Base-by-base conservation (phyloP, 2,797 vertebrate genomes). In the Poeciliopsis infans region DNA sequence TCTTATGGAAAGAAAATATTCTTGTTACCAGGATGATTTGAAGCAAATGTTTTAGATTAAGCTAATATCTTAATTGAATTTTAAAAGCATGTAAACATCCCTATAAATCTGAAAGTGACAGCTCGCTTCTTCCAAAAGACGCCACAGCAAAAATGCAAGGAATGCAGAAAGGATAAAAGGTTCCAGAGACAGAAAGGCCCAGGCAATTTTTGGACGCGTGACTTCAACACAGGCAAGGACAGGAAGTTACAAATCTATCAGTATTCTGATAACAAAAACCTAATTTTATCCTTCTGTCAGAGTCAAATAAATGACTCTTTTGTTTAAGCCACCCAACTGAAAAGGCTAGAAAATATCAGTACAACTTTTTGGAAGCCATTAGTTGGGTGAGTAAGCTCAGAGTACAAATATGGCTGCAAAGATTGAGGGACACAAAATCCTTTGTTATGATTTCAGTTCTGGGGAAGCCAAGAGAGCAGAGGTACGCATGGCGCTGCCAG, bases 391-490 rank as follows among this genome's bases (percentile, higher is more conserved):
- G 76, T 12, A 39, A 18, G 36, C 28, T 23, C 2, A 59, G 68
- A 78, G 82, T 59, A 85, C 72, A 89, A 85, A 88, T 85, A 86
- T 85, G 78, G 77, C 82, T 85, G 81, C 74, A 82, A 80, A 81
- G 74, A 5, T 79, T 59, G 68, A 53, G 51, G 78, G 80, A 74
- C 82, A 85, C 77, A 7, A 92, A 93, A 87, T 87, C 87, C 68
- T 92, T 92, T 93, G 86, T 91, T 90, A 82, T 87, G 83, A 84
- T 88, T 92, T 89, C 79, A 82, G 77, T 72, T 80, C 45, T 80
- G 16, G 53, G 59, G 75, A 84, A 84, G 82, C 77, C 72, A 71
- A 87, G 73, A 80, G 74, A 83, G 47, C 78, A 81, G 80, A 61
- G 28, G 28, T 57, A 55, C 0, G 13, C 47, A 72, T 47, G 75